Conservation (phyloP, 2,797 vertebrate genomes). For the Peromyscus nudipes region DNA sequence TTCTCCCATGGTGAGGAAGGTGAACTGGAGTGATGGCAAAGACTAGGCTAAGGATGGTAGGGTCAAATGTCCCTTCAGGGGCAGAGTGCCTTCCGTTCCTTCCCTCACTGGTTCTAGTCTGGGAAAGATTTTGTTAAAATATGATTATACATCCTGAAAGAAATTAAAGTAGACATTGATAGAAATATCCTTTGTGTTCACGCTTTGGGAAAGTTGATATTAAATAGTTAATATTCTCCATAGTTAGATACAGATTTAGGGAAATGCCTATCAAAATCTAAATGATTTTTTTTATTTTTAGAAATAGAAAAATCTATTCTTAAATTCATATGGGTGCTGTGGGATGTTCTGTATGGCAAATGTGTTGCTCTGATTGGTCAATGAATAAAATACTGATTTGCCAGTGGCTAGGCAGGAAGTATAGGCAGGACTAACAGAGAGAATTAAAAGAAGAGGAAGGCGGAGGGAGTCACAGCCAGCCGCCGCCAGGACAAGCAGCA, state of each 20-base stretch:
- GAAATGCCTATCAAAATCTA: background rate
- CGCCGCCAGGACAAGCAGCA: too few relatives aligned
- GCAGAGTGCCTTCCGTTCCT: background rate
- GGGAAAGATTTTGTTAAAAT: background rate
- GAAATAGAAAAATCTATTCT: slow-evolving; percentile 48
- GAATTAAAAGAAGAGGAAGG: too few relatives aligned
- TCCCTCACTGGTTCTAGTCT: background rate
- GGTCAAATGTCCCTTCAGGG: background rate
- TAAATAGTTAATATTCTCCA: background rate
- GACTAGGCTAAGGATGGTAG: background rate
- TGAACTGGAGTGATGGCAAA: background rate
- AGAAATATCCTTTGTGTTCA: background rate
- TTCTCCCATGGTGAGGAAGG: slow-evolving; percentile 11
- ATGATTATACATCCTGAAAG: background rate
- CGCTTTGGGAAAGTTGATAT: background rate
- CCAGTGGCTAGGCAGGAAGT: too few relatives aligned
- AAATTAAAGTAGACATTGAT: background rate
- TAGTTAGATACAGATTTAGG: background rate
- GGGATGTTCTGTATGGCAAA: too few relatives aligned
- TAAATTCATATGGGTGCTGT: slow-evolving; percentile 20
- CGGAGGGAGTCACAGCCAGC: too few relatives aligned
- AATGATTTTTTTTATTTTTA: background rate
- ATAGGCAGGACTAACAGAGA: too few relatives aligned
- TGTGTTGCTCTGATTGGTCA: too few relatives aligned
- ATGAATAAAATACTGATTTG: too few relatives aligned